Evolutionary conservation across 1,140 invertebrate genomes (phyloP).

Genomic region (Cotesia typhae): DNA sequence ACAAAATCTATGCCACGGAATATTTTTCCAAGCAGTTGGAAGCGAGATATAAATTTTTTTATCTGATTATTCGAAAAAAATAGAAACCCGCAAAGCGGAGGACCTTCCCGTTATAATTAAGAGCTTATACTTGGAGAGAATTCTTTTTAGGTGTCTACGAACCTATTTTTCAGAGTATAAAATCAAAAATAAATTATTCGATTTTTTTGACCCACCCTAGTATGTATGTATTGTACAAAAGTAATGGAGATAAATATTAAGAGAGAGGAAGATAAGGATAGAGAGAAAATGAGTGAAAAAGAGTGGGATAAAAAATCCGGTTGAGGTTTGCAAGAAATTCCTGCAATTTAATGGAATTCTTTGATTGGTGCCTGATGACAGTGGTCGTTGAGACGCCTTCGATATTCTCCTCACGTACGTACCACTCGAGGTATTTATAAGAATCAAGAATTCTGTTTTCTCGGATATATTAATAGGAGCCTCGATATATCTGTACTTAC

Average conservation of each 20-base stretch:
- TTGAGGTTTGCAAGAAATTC: constrained; percentile 60
- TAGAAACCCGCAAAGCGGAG: too few species aligned
- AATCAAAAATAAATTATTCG: too few species aligned
- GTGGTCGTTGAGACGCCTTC: constrained; percentile 53
- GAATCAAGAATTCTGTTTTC: constrained; percentile 53
- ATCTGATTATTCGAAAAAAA: too few species aligned
- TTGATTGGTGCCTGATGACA: constrained; percentile 62
- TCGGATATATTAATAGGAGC: constrained; percentile 14
- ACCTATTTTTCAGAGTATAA: too few species aligned
- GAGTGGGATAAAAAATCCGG: constrained; percentile 40
- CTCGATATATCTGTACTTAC: not conserved
- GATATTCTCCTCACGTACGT: constrained; percentile 56
- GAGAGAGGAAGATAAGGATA: constrained; percentile 32
- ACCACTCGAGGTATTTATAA: constrained; percentile 50
- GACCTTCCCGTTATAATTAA: too few species aligned
- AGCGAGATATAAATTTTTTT: too few species aligned
- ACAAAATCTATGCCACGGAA: too few species aligned
- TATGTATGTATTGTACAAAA: too few species aligned
- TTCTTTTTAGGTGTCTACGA: too few species aligned
- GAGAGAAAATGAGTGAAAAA: constrained; percentile 32
- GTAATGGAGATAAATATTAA: constrained; percentile 23
- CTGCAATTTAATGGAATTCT: constrained; percentile 63
- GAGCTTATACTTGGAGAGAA: too few species aligned
- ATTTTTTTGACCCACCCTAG: too few species aligned
- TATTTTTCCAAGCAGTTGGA: too few species aligned